Conservation (phyloP, 2,797 vertebrate species). For the Leptoclinus maculatus region DNA sequence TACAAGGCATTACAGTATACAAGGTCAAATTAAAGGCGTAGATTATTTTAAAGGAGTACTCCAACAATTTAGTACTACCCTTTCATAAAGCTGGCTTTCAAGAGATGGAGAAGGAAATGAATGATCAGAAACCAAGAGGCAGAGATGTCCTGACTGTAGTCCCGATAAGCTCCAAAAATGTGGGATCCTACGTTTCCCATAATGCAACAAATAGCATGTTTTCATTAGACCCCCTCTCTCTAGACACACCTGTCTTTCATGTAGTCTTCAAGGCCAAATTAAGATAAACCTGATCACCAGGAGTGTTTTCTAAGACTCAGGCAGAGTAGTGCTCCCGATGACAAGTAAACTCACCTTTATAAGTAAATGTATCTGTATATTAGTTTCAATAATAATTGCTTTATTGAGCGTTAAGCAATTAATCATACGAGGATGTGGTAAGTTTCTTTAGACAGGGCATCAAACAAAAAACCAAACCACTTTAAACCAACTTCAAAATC, state of each 20-base stretch:
- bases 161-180: background rate
- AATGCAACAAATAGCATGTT: background rate
- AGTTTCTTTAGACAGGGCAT: background rate
- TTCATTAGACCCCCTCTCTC: background rate
- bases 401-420: slow-evolving; percentile 16
- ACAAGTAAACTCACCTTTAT: slow-evolving; percentile 31
- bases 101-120: background rate
- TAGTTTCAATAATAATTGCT: slow-evolving; percentile 5
- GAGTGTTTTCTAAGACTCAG: slow-evolving; percentile 10
- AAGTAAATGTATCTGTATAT: background rate
- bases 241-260: background rate
- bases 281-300: background rate
- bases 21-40: background rate
- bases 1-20: too few relatives aligned
- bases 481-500: slow-evolving; percentile 7
- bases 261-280: slow-evolving; percentile 3
- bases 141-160: background rate
- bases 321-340: background rate
- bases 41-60: slow-evolving; percentile 4
- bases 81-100: background rate
- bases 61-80: background rate
- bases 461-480: slow-evolving; percentile 12
- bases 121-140: background rate
- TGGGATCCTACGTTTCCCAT: background rate
- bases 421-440: slow-evolving; percentile 17